Evolutionary conservation across 2,113 vertebrate species (phyloP).

Genomic region (Notechis scutatus): DNA sequence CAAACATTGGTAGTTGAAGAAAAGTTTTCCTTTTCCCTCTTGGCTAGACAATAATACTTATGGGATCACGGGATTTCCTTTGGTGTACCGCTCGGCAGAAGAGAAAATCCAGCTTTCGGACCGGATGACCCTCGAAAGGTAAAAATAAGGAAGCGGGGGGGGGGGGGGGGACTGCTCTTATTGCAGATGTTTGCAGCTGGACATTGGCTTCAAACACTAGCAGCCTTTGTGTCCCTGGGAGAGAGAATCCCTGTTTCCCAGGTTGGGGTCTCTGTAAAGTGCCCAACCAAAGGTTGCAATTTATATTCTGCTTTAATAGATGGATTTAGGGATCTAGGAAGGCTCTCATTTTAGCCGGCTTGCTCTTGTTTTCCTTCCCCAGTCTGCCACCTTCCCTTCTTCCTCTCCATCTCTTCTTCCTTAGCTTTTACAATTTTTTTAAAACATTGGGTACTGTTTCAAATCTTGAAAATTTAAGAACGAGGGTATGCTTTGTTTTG

Average conservation of each 20-base stretch:
- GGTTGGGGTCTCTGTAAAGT: background rate
- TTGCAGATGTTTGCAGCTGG: background rate
- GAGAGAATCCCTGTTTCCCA: background rate
- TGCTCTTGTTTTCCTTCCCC: background rate
- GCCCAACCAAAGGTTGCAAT: background rate
- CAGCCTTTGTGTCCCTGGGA: background rate
- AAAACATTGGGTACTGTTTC: background rate
- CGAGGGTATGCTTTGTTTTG: background rate
- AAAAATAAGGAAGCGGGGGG: slow-evolving; percentile 17
- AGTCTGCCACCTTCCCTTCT: background rate
- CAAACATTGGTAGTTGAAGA: background rate
- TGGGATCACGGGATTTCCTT: slow-evolving; percentile 69
- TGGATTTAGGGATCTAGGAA: background rate
- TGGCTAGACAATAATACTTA: slow-evolving; percentile 50
- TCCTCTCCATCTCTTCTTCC: background rate
- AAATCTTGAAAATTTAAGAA: background rate
- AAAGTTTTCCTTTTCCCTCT: slow-evolving; percentile 2
- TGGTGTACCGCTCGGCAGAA: slow-evolving; percentile 72
- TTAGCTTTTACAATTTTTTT: background rate
- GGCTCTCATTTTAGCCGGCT: background rate
- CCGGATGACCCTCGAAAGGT: slow-evolving; percentile 87
- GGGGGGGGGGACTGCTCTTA: background rate
- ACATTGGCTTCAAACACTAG: background rate
- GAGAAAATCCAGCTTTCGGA: slow-evolving; percentile 76
- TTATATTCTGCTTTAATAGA: background rate